Evolutionary conservation across 2,797 vertebrate species (phyloP), one percentile per base, ranked within the genome.

Genomic region (Fistularia commersonii): DNA sequence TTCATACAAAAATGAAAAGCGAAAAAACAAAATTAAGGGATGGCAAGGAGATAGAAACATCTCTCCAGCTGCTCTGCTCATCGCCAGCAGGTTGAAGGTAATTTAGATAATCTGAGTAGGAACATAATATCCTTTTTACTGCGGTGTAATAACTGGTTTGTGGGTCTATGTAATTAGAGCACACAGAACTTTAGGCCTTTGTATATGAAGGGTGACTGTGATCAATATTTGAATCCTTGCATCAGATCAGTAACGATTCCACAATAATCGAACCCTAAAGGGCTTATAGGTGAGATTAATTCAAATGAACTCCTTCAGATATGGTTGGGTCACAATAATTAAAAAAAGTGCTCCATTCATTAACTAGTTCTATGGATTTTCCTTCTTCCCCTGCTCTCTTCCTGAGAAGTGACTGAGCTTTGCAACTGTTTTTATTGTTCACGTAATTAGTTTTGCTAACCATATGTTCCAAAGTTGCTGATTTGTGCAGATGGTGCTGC

Each of bases 371-470:
- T 42, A n/a, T n/a, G n/a, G n/a, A n/a, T n/a, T n/a, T n/a, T n/a
- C n/a, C n/a, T 48, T 56, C 7, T 44, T 37, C 32, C 0, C 8
- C 5, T 40, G 12, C 10, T 40, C 5, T 40, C 12, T 9, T 40
- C 12, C 12, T 10, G 9, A 40, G 38, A 40, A 40, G 8, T 10
- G 34, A 59, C 62, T 69, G 43, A 58, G 35, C 41, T 37, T 47
- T 51, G 15, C 43, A 40, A 51, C 60, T 37, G 41, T 49, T 58
- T 61, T 34, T 48, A 41, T 1, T 44, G 36, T 51, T 64, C 50
- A 67, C 61, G 34, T 66, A 57, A 64, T 71, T 61, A 55, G 47
- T 69, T 80, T 69, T 48, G 52, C 63, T 54, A 48, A 59, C 57
- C 68, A 44, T 66, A 43, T 41, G 63, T 53, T 58, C 32, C 32